Evolutionary conservation across 2,888 invertebrate species (phyloP), one percentile per base, ranked within the genome.

Genomic region (Heliconius ethilla): DNA sequence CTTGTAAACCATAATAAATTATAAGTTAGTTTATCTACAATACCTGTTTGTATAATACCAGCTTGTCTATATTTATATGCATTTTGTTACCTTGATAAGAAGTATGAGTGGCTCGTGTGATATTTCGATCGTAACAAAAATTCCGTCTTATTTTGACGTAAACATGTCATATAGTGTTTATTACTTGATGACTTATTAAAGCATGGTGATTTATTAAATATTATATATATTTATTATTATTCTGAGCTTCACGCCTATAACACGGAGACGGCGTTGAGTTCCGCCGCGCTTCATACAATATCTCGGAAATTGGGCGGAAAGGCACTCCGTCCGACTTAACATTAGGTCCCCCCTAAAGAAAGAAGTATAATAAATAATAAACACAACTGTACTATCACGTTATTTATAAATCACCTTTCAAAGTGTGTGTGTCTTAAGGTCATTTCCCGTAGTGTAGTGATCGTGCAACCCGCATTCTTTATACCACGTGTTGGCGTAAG

Each of bases 361-460:
- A 33, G 55, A 72, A 72, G 7, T 51, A 51, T 72, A 25, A 13
- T n/a, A 13, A 15, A n/a, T n/a, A n/a, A n/a, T 29, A 55, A 25
- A n/a, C 25, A 59, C 29, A 37, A 22, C n/a, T 25, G 51, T 10
- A 59, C 33, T 37, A 33, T 33, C n/a, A 70, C 27, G 22, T 9
- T 59, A 37, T 59, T 72, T 29, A 51, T 18, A 76, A 59, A 40
- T 59, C 33, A 18, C 75, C 62, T 74, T 74, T 62, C 59, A 29
- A 74, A 75, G 79, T 76, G 79, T 70, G 74, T 77, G 74, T 77
- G 74, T 77, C 70, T 79, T 81, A 85, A 86, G 86, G 86, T 86
- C 85, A 87, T 85, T 87, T 86, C 87, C 86, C 86, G 82, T 65
- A 69, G 72, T 13, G 82, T 51, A 67, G 72, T 18, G 25, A 55